Conservation (phyloP, 1,140 invertebrate genomes). For the Diabrotica virgifera region DNA sequence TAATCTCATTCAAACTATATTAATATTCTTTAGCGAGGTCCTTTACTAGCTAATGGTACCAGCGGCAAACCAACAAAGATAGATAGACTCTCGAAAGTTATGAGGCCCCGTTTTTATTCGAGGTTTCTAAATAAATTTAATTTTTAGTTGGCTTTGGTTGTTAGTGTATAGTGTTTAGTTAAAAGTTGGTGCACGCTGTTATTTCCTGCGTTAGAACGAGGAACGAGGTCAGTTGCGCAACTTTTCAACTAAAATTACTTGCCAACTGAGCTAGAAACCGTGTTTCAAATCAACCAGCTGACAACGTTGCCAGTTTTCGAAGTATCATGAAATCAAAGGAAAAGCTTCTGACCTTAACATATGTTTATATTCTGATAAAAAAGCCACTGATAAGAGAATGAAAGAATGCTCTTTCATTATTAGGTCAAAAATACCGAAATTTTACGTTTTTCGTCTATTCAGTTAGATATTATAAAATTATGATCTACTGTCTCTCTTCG, state of each 20-base stretch:
- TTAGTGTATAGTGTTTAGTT: not conserved
- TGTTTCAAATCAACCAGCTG: not conserved
- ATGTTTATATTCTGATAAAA: too few relatives aligned
- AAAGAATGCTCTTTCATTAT: too few relatives aligned
- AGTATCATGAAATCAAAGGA: too few relatives aligned
- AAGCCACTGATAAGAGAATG: too few relatives aligned
- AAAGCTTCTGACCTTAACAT: too few relatives aligned
- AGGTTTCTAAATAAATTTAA: not conserved
- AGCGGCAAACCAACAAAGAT: not conserved
- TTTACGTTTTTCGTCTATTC: too few relatives aligned
- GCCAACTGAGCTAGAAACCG: constrained; percentile 1
- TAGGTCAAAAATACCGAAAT: too few relatives aligned
- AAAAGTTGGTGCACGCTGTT: not conserved
- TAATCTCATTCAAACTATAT: too few relatives aligned
- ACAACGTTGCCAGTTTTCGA: not conserved
- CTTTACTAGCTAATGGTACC: too few relatives aligned
- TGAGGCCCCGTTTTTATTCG: not conserved
- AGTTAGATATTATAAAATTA: too few relatives aligned
- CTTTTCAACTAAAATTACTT: constrained; percentile 1
- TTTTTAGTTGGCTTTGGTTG: constrained; percentile 2
- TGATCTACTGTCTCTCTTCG: too few relatives aligned
- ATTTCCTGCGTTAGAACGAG: not conserved
- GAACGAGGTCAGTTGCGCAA: constrained; percentile 1
- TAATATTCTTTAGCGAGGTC: too few relatives aligned
- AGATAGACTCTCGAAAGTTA: not conserved